These are phyloP conservation scores for Platysteira castanea DNA, from an alignment of 2,113 vertebrate genomes.

Conservation along the genomic window DNA sequence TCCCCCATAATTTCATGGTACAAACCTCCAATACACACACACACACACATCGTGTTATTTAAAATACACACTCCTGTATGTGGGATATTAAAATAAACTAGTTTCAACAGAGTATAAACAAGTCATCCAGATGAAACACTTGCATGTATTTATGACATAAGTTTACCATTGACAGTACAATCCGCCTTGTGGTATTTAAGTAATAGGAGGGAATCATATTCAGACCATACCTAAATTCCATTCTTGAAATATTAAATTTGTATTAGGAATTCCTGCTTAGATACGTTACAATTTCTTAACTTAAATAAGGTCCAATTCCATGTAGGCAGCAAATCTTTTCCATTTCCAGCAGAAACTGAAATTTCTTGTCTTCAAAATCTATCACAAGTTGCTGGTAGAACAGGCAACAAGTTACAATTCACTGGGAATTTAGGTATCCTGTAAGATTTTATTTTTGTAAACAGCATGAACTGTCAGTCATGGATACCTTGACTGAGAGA, in stretches of 20 bases:
- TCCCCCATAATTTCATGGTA: background rate
- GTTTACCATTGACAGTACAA: background rate
- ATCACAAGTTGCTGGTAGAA: background rate
- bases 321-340: background rate
- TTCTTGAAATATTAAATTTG: rapidly evolving
- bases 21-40: background rate
- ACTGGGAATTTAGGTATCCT: background rate
- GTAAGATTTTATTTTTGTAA: background rate
- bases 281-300: background rate
- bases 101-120: background rate
- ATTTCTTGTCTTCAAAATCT: background rate
- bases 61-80: background rate
- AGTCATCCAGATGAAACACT: background rate
- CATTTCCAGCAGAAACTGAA: background rate
- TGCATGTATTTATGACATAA: background rate
- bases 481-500: background rate
- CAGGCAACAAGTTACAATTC: background rate
- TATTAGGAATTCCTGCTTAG: background rate
- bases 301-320: background rate
- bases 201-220: background rate
- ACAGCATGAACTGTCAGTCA: background rate
- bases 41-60: background rate
- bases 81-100: background rate
- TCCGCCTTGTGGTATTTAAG: background rate
- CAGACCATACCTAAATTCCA: background rate